phyloP scores from a whole-genome alignment of 1,140 invertebrate genomes.

The Hirudo medicinalis region DNA sequence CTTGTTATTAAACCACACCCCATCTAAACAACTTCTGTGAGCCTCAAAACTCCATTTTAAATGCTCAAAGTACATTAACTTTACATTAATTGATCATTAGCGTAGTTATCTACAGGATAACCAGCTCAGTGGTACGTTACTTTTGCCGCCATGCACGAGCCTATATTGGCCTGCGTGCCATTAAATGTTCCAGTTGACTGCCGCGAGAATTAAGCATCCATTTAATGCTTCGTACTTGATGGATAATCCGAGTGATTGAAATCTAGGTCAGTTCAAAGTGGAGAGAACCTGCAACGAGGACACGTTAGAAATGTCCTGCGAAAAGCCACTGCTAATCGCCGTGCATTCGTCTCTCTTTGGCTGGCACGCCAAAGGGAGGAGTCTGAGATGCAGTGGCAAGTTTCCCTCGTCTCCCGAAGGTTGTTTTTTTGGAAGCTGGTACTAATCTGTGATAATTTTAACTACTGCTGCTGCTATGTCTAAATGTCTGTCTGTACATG shows the following conservation, averaged over 20 bases:
- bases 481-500: background rate
- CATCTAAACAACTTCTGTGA: too few relatives aligned
- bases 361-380: background rate
- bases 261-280: background rate
- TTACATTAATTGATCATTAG: too few relatives aligned
- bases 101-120: too few relatives aligned
- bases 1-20: too few relatives aligned
- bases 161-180: too few relatives aligned
- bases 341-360: background rate
- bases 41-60: too few relatives aligned
- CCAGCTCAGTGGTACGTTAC: too few relatives aligned
- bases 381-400: slow-evolving; percentile 5
- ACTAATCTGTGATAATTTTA: background rate
- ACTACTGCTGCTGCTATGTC: background rate
- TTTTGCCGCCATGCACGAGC: too few relatives aligned
- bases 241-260: background rate
- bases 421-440: background rate
- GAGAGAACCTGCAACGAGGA: background rate
- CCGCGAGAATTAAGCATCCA: too few relatives aligned
- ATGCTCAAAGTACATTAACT: too few relatives aligned
- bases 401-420: background rate
- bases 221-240: background rate
- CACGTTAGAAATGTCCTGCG: background rate
- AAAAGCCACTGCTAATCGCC: background rate
- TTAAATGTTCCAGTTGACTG: too few relatives aligned